phyloP scores from a whole-genome alignment of 2,888 invertebrate genomes.

The Craniophora ligustri region DNA sequence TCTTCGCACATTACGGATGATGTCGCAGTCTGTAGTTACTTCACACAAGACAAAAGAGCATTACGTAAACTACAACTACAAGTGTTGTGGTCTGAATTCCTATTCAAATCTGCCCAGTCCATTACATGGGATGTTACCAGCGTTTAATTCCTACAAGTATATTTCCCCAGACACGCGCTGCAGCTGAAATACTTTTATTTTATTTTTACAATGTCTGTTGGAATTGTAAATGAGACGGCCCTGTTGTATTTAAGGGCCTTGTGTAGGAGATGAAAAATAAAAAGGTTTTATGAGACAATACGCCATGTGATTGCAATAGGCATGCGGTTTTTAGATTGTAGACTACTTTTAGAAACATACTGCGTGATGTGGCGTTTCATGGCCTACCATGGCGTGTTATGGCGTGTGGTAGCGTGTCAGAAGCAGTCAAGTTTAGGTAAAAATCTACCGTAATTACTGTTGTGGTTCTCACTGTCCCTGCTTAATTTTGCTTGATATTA shows the following conservation, averaged over 20 bases:
- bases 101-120: constrained; percentile 35
- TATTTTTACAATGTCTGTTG: constrained; percentile 25
- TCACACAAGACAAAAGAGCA: not conserved
- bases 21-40: no score
- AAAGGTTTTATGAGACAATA: no score
- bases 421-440: no score
- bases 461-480: no score
- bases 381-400: no score
- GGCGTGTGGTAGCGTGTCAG: no score
- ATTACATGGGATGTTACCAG: constrained; percentile 15
- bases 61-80: not conserved
- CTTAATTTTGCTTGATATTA: no score
- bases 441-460: no score
- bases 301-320: no score
- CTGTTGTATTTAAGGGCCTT: constrained; percentile 13
- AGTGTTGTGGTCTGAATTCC: constrained; percentile 25
- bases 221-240: constrained; percentile 32
- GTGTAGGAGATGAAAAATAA: not conserved
- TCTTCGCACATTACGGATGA: not conserved
- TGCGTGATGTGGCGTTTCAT: no score
- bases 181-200: constrained; percentile 31
- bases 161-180: constrained; percentile 35
- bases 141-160: constrained; percentile 41
- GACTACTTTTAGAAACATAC: no score
- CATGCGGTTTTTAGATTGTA: no score